These are phyloP conservation scores for Neofelis nebulosa DNA, from an alignment of 2,113 vertebrate species.

Conservation along the genomic window DNA sequence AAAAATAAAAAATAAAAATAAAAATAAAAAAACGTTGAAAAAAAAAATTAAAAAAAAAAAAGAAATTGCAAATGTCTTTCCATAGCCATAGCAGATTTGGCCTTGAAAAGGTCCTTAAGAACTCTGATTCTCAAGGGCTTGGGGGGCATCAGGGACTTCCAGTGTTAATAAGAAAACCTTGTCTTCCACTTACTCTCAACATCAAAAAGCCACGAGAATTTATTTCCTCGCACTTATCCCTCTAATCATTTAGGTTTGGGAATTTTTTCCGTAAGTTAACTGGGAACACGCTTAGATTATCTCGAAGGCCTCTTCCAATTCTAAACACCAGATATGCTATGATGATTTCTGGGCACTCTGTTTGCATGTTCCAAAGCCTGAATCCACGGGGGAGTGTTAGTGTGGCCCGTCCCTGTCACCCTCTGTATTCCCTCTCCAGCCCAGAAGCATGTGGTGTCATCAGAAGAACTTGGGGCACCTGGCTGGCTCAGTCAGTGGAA, in stretches of 20 bases:
- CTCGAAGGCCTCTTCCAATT: background rate
- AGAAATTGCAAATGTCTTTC: background rate
- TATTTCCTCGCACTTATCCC: background rate
- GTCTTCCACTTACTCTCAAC: background rate
- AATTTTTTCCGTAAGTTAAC: background rate
- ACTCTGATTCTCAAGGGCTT: background rate
- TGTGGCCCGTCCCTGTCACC: rapidly evolving
- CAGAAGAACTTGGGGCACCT: background rate
- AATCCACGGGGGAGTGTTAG: background rate
- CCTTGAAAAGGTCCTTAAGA: background rate
- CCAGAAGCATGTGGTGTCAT: background rate
- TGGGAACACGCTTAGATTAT: background rate
- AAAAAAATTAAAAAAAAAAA: too few species aligned
- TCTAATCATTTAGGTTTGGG: background rate
- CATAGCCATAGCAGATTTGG: background rate
- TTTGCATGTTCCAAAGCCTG: background rate
- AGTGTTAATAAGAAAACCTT: background rate
- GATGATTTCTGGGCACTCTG: background rate
- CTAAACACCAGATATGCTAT: background rate
- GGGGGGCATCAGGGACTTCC: background rate
- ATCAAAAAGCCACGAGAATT: background rate
- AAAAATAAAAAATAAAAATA: too few species aligned
- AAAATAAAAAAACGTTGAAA: too few species aligned
- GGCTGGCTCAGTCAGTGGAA: background rate
- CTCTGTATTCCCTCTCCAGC: background rate